Conservation (phyloP, 2,888 invertebrate genomes). For the Cryptocheilus praepositus region DNA sequence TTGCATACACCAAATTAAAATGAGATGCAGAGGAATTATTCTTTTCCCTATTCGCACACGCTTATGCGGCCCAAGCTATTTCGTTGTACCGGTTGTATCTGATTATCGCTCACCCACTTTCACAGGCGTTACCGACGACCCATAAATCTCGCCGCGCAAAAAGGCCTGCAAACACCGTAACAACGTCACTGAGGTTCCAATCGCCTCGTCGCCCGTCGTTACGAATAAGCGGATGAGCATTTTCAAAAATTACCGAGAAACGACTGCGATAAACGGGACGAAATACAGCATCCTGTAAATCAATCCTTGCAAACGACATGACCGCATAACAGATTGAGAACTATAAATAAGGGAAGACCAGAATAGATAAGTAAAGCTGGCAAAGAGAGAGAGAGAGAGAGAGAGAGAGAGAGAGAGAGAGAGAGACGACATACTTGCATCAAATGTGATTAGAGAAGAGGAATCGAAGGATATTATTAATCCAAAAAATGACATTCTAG, state of each 20-base stretch:
- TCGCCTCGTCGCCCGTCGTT: constrained; percentile 2
- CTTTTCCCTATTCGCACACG: not conserved
- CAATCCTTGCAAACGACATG: constrained; percentile 36
- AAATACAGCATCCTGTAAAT: constrained; percentile 45
- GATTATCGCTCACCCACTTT: constrained; percentile 39
- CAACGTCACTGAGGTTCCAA: too few species aligned
- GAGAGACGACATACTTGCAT: too few species aligned
- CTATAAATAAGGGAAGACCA: not conserved
- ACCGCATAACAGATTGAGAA: constrained; percentile 12
- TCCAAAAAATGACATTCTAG: too few species aligned
- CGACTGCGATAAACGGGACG: constrained; percentile 28
- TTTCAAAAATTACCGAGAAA: constrained; percentile 33
- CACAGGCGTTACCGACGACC: constrained; percentile 9
- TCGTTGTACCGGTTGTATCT: constrained; percentile 27
- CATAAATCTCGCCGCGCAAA: constrained; percentile 33
- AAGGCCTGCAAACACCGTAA: not conserved
- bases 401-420: too few species aligned
- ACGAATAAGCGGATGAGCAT: constrained; percentile 10
- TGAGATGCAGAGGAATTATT: too few species aligned
- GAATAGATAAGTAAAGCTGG: constrained; percentile 4
- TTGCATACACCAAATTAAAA: too few species aligned
- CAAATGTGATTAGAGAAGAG: constrained; percentile 1
- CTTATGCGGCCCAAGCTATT: constrained; percentile 12
- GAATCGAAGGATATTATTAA: not conserved
- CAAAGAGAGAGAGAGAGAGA: too few species aligned